These are phyloP conservation scores for Myotis lucifugus DNA, from an alignment of 2,113 vertebrate genomes.

Conservation along the genomic window DNA sequence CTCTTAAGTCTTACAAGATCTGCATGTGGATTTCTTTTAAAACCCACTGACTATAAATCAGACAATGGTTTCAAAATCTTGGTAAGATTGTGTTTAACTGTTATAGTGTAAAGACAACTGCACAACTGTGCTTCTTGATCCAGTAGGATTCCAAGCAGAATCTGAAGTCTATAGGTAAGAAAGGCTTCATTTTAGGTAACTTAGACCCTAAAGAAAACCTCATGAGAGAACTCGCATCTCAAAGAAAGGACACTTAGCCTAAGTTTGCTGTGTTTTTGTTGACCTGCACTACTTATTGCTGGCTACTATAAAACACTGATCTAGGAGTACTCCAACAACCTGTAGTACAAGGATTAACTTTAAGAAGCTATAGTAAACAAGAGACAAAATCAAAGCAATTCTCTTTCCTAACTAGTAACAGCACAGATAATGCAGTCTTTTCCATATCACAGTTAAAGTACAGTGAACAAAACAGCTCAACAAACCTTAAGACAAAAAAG, in stretches of 20 bases:
- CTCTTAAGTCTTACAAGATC: conserved; percentile 83
- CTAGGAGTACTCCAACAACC: conserved; percentile 81
- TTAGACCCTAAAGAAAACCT: conserved; percentile 78
- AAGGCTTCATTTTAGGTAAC: conserved; percentile 76
- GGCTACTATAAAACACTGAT: conserved; percentile 76
- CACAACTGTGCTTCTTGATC: conserved; percentile 71
- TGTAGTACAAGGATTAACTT: conserved; percentile 81
- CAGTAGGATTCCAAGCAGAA: conserved; percentile 82
- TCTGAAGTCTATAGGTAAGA: conserved; percentile 72
- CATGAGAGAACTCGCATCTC: conserved; percentile 70
- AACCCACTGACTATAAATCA: conserved; percentile 82
- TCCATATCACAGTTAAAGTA: conserved; percentile 85
- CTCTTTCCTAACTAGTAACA: conserved; percentile 86
- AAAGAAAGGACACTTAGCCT: conserved; percentile 77
- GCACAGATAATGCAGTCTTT: conserved; percentile 85
- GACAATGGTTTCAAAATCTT: conserved; percentile 80
- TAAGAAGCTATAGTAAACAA: conserved; percentile 83
- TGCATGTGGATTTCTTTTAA: conserved; percentile 73
- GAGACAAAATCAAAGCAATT: conserved; percentile 86
- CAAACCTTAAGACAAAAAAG: conserved; percentile 83
- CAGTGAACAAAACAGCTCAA: conserved; percentile 85
- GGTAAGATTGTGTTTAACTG: conserved; percentile 79
- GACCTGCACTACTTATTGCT: conserved; percentile 83
- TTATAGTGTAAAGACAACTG: conserved; percentile 75
- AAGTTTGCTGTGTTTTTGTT: conserved; percentile 80